Evolutionary conservation across 2,888 invertebrate species (phyloP).

Genomic region (Eilema sororculum): DNA sequence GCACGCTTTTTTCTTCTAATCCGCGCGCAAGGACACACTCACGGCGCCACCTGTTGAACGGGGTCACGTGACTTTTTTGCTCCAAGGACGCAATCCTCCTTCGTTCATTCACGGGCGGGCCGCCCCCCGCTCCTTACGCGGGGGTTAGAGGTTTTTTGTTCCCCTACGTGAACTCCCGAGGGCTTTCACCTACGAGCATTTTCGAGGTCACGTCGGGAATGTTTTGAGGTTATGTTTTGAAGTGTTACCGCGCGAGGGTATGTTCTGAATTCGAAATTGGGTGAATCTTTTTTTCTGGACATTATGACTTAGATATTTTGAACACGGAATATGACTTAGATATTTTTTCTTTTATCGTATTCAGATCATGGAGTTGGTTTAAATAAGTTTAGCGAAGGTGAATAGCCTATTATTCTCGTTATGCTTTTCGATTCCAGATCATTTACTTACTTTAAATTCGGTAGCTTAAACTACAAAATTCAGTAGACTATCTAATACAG

Average conservation of each 20-base stretch:
- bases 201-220: slow-evolving; percentile 85
- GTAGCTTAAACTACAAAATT: slow-evolving; percentile 29
- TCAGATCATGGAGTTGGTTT: not conserved
- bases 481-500: slow-evolving; percentile 32
- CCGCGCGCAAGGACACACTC: slow-evolving; percentile 80
- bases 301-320: not conserved
- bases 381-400: not conserved
- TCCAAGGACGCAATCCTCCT: slow-evolving; percentile 86
- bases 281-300: slow-evolving; percentile 53
- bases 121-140: slow-evolving; percentile 80
- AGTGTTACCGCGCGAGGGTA: slow-evolving; percentile 63
- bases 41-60: slow-evolving; percentile 85
- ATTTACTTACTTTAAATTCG: not conserved
- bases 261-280: slow-evolving; percentile 59
- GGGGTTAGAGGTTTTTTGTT: slow-evolving; percentile 83
- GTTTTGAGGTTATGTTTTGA: slow-evolving; percentile 80
- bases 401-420: not conserved
- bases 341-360: not conserved
- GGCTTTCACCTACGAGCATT: slow-evolving; percentile 86
- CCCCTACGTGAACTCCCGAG: slow-evolving; percentile 84
- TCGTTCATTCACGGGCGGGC: slow-evolving; percentile 86
- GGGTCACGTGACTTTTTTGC: slow-evolving; percentile 87
- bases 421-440: no score
- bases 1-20: slow-evolving; percentile 71
- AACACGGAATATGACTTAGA: not conserved